phyloP scores from a whole-genome alignment of 2,888 invertebrate species.

The Hermaeophaga mercurialis region DNA sequence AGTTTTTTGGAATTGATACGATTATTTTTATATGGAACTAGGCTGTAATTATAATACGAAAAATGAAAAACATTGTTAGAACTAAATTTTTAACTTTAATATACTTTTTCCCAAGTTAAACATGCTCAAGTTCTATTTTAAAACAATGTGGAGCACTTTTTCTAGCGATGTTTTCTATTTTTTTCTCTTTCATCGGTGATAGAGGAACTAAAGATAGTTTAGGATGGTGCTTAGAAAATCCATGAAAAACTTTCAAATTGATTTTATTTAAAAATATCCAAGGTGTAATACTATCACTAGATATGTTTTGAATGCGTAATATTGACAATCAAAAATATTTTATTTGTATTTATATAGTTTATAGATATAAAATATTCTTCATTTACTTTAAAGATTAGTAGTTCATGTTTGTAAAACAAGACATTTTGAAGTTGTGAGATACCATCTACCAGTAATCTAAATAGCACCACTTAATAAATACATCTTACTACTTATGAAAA shows the following conservation, averaged over 20 bases:
- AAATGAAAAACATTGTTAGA: slow-evolving; percentile 19
- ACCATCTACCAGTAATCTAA: too few species aligned
- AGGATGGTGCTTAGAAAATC: slow-evolving; percentile 7
- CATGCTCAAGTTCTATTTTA: neutral
- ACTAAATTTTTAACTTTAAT: neutral
- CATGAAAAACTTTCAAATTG: neutral
- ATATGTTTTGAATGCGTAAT: too few species aligned
- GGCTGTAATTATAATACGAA: slow-evolving; percentile 25
- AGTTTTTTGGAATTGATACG: slow-evolving; percentile 19
- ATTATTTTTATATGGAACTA: slow-evolving; percentile 27
- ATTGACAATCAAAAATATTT: slow-evolving; percentile 2
- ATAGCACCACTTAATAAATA: too few species aligned
- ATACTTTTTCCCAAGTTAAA: neutral
- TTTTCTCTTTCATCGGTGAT: slow-evolving; percentile 12
- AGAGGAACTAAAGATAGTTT: slow-evolving; percentile 12
- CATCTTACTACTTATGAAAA: too few species aligned
- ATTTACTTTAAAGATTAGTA: too few species aligned
- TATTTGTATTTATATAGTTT: too few species aligned
- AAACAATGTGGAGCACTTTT: too few species aligned
- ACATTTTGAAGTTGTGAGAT: too few species aligned
- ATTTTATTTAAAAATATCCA: neutral
- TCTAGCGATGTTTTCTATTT: slow-evolving; percentile 3
- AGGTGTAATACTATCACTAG: neutral
- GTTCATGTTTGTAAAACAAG: too few species aligned
- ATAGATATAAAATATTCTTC: too few species aligned